A percentile compares a stretch with the other conserved stretches of the same genome.
Evolutionary conservation across 2,113 vertebrate species (phyloP).

Genomic region (Sceloporus tristichus): DNA sequence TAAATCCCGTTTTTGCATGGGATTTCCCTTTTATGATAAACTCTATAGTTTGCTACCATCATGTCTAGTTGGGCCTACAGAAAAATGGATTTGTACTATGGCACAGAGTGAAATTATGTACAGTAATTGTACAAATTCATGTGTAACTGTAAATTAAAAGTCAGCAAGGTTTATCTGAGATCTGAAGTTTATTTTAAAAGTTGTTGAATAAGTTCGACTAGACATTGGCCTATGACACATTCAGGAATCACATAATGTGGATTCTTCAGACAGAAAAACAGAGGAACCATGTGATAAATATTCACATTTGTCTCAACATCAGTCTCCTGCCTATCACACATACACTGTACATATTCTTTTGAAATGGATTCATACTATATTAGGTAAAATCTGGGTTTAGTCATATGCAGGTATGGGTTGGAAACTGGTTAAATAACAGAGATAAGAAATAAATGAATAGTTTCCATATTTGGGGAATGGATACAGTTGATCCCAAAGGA

Average conservation of each 20-base stretch:
- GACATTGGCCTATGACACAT: neutral
- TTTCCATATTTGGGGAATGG: neutral
- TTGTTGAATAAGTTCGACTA: neutral
- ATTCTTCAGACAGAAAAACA: neutral
- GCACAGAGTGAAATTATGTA: neutral
- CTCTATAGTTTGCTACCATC: neutral
- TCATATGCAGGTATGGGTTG: neutral
- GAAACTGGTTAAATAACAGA: neutral
- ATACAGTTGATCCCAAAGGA: neutral
- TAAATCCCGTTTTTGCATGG: too few species aligned
- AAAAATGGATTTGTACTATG: neutral
- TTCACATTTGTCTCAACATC: neutral
- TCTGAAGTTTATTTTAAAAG: neutral
- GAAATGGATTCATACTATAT: neutral
- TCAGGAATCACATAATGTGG: neutral
- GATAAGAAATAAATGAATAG: neutral
- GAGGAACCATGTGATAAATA: neutral
- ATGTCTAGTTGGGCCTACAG: neutral
- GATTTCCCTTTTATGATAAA: too few species aligned
- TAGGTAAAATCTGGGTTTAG: neutral
- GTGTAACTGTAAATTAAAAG: neutral
- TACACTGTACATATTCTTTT: neutral
- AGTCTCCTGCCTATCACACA: neutral
- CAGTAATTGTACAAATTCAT: neutral
- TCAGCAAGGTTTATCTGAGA: too few species aligned